Conservation (phyloP, 2,113 vertebrate species). For the Motacilla alba region DNA sequence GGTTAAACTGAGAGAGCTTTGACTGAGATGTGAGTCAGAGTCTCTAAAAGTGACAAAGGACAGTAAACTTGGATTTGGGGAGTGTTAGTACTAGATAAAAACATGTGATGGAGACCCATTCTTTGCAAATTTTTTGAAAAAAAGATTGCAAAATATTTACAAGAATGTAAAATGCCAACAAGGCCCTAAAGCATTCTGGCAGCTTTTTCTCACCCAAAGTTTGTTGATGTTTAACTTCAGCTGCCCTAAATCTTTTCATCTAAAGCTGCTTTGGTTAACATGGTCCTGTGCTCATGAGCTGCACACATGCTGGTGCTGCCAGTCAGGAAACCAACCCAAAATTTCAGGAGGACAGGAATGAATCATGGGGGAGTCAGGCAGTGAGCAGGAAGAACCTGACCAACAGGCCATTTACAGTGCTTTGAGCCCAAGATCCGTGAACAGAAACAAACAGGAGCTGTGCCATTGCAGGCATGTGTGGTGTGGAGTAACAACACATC, state of each 20-base stretch:
- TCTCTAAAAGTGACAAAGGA: not conserved
- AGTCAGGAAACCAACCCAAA: not conserved
- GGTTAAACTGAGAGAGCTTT: not conserved
- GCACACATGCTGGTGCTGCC: not conserved
- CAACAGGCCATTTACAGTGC: not conserved
- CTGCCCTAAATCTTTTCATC: no score
- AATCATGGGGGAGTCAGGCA: not conserved
- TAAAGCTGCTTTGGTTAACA: not conserved
- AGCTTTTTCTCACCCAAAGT: not conserved
- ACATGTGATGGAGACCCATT: rapidly evolving
- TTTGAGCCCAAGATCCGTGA: not conserved
- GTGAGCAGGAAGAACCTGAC: not conserved
- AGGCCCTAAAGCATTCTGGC: not conserved
- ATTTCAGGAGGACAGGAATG: not conserved
- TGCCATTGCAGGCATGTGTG: rapidly evolving
- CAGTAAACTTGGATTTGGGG: not conserved
- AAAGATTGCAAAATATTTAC: not conserved
- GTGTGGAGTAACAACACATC: not conserved
- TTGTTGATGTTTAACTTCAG: not conserved
- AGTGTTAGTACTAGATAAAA: not conserved
- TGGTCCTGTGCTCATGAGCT: not conserved
- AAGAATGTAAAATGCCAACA: not conserved
- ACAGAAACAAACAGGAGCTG: not conserved
- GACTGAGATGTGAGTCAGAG: not conserved
- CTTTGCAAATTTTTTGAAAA: not conserved